These are phyloP conservation scores for Spizella passerina DNA, from an alignment of 2,797 vertebrate genomes.

Conservation along the genomic window DNA sequence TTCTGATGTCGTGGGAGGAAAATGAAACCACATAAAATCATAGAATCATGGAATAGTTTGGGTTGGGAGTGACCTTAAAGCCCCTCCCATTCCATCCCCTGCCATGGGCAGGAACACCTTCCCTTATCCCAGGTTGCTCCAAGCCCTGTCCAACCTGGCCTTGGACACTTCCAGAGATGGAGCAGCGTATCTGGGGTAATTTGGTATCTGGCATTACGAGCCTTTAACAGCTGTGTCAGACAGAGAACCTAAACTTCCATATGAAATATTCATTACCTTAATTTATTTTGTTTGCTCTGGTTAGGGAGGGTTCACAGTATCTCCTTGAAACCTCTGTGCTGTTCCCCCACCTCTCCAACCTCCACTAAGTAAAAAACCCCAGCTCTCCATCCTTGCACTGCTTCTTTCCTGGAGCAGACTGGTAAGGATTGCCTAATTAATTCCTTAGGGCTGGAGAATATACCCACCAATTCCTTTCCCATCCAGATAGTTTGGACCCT, in stretches of 20 bases:
- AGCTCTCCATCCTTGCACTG: neutral
- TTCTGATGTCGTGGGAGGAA: neutral
- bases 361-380: neutral
- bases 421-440: neutral
- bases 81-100: fast-evolving
- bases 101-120: neutral
- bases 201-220: neutral
- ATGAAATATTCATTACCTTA: neutral
- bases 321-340: neutral
- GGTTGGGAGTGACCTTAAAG: neutral
- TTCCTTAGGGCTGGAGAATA: neutral
- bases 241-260: neutral
- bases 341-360: neutral
- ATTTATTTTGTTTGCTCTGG: neutral
- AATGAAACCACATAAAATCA: neutral
- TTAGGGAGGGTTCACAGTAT: neutral
- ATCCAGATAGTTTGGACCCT: neutral
- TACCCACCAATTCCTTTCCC: neutral
- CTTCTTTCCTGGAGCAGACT: neutral
- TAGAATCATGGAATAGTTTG: neutral
- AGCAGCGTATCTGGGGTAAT: neutral
- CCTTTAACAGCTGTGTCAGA: neutral
- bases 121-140: neutral
- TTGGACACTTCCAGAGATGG: neutral
- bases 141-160: fast-evolving